phyloP scores from a whole-genome alignment of 2,113 vertebrate genomes.

The Xenus cinereus region DNA sequence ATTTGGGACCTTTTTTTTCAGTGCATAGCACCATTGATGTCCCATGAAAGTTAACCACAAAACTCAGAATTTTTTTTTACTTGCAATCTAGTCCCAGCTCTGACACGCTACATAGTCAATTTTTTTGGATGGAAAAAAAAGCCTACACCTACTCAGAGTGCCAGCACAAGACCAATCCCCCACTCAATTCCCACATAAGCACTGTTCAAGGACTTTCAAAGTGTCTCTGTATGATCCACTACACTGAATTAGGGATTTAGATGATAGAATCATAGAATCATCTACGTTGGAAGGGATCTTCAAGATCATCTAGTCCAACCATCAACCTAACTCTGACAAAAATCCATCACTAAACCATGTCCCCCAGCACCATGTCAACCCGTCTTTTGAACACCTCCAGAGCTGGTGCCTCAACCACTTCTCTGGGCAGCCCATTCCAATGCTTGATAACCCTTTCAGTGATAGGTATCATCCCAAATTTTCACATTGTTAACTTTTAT shows the following conservation, averaged over 20 bases:
- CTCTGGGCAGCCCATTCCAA: no score
- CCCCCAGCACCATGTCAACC: no score
- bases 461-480: background rate
- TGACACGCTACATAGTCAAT: background rate
- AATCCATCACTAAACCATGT: no score
- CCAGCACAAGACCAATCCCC: fast-evolving
- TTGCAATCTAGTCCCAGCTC: background rate
- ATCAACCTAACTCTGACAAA: no score
- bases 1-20: background rate
- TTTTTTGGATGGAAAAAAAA: background rate
- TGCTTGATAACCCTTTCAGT: no score
- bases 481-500: background rate
- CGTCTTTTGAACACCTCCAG: no score
- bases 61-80: background rate
- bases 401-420: no score
- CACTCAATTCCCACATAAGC: background rate
- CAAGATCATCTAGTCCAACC: no score
- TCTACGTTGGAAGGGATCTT: no score
- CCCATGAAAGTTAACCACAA: background rate
- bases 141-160: background rate
- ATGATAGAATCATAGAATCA: no score
- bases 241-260: background rate
- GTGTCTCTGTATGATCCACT: background rate
- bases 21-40: background rate
- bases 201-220: background rate